Base-by-base conservation (phyloP, 2,888 invertebrate genomes). In the Nephrotoma flavescens region DNA sequence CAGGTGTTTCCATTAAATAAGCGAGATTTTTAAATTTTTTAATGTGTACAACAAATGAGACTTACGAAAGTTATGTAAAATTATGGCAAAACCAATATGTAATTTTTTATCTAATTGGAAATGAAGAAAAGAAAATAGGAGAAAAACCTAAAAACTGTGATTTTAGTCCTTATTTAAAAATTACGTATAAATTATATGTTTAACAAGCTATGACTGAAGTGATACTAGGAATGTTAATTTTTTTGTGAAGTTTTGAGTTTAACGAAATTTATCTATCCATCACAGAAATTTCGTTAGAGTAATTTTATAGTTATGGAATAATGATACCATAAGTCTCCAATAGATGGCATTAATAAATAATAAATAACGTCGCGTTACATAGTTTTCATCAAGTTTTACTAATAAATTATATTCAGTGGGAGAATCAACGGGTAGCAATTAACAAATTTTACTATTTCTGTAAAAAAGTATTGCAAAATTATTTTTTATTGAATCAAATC, bases 1-100 rank as follows among this genome's bases (percentile, higher is more conserved):
- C 95, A 96, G 90, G 93, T 95, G 86, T 96, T 95, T 90, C 95
- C 95, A n/a, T 89, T 92, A 0, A 91, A 92, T 88, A 91, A 90
- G 87, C 86, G 87, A 71, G 71, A 71, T 31, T 71, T 71, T 71
- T 71, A 31, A 71, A 19, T 19, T 15, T 52, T 52, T 15, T 15
- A 52, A 15, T 15, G 15, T 15, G 52, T 71, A 71, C 71, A 71
- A 71, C 31, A 19, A 71, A 71, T 71, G 31, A 71, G 19, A 71
- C 71, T 71, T 19, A 7, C 71, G 19, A 31, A 6, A 19, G 71
- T 71, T 71, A 7, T 19, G 71, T 52, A 71, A 19, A 71, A 71
- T 71, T 71, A 19, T 71, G 19, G n/a, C n/a, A n/a, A n/a, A n/a
- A n/a, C n/a, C n/a, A n/a, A 19, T 31, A 31, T 71, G 31, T 19